Evolutionary conservation across 2,797 vertebrate species (phyloP).

Genomic region (Benthosema pterotum): DNA sequence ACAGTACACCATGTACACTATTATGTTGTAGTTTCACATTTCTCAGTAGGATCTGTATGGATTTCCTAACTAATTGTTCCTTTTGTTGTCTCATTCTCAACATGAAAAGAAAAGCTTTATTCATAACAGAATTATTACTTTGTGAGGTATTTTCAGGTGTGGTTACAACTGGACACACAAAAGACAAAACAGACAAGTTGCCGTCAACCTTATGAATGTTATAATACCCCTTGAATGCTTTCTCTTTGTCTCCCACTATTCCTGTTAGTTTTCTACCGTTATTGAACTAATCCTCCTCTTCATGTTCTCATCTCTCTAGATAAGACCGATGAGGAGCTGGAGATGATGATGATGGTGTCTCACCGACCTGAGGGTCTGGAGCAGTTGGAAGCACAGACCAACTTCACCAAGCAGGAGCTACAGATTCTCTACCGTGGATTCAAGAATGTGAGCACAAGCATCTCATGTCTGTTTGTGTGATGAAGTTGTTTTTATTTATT

Average conservation of each 20-base stretch:
- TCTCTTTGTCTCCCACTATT: background rate
- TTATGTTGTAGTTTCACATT: too few species aligned
- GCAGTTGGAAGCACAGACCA: constrained; percentile 92
- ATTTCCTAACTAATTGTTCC: too few species aligned
- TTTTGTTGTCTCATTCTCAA: too few species aligned
- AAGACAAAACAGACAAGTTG: too few species aligned
- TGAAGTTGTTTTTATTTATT: background rate
- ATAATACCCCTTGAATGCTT: constrained; percentile 5
- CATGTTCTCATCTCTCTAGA: constrained; percentile 72
- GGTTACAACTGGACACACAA: too few species aligned
- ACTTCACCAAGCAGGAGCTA: constrained; percentile 95
- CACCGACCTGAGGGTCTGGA: constrained; percentile 94
- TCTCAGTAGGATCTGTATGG: too few species aligned
- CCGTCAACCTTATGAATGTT: too few species aligned
- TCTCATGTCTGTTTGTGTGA: background rate
- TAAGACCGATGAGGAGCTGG: constrained; percentile 93
- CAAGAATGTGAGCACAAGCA: constrained; percentile 87
- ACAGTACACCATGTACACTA: too few species aligned
- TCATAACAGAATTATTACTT: too few species aligned
- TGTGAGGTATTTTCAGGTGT: too few species aligned
- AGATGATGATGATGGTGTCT: constrained; percentile 93
- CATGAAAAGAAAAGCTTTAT: too few species aligned
- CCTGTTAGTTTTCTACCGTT: constrained; percentile 16
- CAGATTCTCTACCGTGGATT: constrained; percentile 97
- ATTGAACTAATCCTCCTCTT: too few species aligned